Evolutionary conservation across 1,140 invertebrate species (phyloP).

Genomic region (Nomia melanderi): DNA sequence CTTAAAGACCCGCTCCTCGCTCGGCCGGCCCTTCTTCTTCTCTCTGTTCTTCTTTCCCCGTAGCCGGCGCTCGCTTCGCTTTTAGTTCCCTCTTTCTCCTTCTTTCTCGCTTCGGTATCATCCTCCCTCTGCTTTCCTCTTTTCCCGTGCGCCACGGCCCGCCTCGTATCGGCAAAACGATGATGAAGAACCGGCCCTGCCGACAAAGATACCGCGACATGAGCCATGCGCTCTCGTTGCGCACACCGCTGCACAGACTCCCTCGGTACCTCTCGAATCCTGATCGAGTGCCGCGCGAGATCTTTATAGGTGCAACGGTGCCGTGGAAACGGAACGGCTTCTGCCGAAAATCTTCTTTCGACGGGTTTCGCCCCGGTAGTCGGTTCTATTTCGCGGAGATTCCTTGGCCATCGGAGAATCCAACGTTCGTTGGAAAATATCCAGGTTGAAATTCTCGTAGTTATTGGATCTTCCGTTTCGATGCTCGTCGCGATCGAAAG

Average conservation of each 20-base stretch:
- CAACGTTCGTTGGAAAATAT: too few species aligned
- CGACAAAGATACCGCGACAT: constrained; percentile 78
- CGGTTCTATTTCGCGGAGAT: too few species aligned
- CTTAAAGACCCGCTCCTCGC: constrained; percentile 50
- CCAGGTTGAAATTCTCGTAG: too few species aligned
- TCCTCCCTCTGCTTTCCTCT: constrained; percentile 9
- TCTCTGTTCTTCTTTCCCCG: constrained; percentile 8
- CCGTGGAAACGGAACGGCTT: constrained; percentile 61
- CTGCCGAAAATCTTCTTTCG: constrained; percentile 42
- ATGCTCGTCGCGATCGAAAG: too few species aligned
- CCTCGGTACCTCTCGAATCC: constrained; percentile 42
- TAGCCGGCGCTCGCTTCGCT: neutral
- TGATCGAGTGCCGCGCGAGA: constrained; percentile 60
- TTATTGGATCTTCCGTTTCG: too few species aligned
- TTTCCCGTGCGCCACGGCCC: constrained; percentile 37
- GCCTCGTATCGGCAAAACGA: constrained; percentile 72
- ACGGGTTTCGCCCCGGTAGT: too few species aligned
- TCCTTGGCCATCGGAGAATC: too few species aligned
- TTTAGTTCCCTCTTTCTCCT: neutral
- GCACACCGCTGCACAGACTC: constrained; percentile 43
- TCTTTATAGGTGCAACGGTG: constrained; percentile 68
- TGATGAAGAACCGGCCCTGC: constrained; percentile 75
- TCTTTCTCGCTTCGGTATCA: constrained; percentile 26
- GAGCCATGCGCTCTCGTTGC: constrained; percentile 66
- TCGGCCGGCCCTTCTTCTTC: constrained; percentile 11